Conservation (phyloP, 2,113 vertebrate species). For the Oxyura jamaicensis region DNA sequence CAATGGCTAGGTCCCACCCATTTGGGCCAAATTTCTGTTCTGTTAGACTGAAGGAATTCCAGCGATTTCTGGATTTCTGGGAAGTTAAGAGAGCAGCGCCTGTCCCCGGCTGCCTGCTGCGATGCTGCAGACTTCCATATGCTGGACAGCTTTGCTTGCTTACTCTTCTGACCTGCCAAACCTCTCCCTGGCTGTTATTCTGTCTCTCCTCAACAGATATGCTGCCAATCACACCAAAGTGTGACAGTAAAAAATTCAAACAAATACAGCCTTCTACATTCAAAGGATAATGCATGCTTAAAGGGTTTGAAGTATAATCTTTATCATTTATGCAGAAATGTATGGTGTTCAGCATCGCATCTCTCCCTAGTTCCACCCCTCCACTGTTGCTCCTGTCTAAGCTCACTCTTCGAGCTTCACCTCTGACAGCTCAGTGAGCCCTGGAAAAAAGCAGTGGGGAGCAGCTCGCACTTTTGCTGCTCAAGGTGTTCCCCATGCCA, state of each 20-base stretch:
- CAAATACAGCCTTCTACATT: background rate
- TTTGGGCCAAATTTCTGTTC: background rate
- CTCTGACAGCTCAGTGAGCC: background rate
- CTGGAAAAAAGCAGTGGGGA: background rate
- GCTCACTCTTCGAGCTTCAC: background rate
- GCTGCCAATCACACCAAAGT: background rate
- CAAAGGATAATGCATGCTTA: background rate
- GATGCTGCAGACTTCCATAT: background rate
- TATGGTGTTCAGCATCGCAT: background rate
- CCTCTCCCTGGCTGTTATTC: background rate
- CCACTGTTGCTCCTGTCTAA: background rate
- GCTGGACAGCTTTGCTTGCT: conserved; percentile 24
- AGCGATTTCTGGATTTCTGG: background rate
- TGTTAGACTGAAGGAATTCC: background rate
- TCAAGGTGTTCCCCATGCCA: background rate
- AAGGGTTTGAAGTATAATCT: background rate
- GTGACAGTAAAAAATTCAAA: conserved; percentile 4
- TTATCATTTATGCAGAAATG: background rate
- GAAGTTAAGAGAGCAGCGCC: background rate
- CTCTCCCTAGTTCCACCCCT: background rate
- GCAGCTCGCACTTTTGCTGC: background rate
- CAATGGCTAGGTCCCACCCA: background rate
- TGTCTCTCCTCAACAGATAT: conserved; percentile 8
- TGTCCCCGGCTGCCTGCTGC: background rate
- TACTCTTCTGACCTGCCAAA: conserved; percentile 35